Base-by-base conservation (phyloP, 1,140 invertebrate species). In the Pseudomyrmex gracilis region DNA sequence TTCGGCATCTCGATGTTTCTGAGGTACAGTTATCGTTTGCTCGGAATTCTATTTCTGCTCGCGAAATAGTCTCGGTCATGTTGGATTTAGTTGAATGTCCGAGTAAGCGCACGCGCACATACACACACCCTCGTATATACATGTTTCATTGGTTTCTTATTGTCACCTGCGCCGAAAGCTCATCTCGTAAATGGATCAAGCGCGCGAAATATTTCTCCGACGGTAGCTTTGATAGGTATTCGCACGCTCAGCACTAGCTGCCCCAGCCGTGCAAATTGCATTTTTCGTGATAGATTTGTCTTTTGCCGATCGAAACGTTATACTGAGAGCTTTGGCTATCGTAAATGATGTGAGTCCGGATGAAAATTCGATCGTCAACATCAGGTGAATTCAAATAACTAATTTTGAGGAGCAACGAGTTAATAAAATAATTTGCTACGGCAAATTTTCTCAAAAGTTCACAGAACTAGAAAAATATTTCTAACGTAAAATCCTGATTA, bases 161-260 rank as follows among this genome's bases (percentile, higher is more conserved):
- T 87, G 80, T 85, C 87, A 85, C 66, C 60, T 67, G 73, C 66
- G 83, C 66, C 51, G 60, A 87, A 85, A 87, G 85, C 64, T 74
- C 67, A 82, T 85, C 76, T 64, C 34, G 73, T 87, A 88, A 88
- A 88, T 88, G 76, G 74, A 88, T 88, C 74, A 85, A 87, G 70
- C 53, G 76, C 82, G 60, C 70, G 85, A 67, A 82, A 88, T 74
- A 70, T 87, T 85, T 66, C 67, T 70, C 58, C 82, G 82, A 71
- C 57, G 24, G 22, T n/a, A 86, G 77, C 17, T 51, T 47, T 47
- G 70, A 67, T 64, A 45, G 57, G 70, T 60, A 34, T 34, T 67
- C 73, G 47, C 34, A 34, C 53, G 49, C 17, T n/a, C 73, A 8
- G 55, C 17, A 53, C 17, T 57, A 47, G 34, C 63, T 43, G 15